These are phyloP conservation scores for Sander lucioperca DNA, from an alignment of 2,113 vertebrate species.

Conservation along the genomic window DNA sequence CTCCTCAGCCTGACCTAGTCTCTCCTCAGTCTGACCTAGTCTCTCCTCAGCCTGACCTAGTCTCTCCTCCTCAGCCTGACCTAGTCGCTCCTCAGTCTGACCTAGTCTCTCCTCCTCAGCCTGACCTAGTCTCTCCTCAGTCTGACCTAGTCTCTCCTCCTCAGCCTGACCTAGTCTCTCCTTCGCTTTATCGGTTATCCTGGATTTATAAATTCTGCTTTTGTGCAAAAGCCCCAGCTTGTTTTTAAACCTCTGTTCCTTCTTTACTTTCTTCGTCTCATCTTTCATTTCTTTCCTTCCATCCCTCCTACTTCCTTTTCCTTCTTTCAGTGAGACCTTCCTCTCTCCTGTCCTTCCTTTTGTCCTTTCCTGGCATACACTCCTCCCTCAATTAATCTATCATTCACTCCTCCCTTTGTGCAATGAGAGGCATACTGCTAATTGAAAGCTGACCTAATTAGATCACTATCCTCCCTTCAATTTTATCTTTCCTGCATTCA, in stretches of 20 bases:
- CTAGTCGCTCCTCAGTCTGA: too few species aligned
- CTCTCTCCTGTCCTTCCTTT: background rate
- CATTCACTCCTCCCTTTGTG: background rate
- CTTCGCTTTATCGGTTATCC: too few species aligned
- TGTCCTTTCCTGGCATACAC: background rate
- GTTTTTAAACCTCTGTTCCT: background rate
- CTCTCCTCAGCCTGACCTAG: too few species aligned
- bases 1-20: too few species aligned
- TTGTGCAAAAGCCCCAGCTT: too few species aligned
- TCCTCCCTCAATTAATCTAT: background rate
- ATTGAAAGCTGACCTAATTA: slow-evolving; percentile 15
- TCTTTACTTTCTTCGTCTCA: background rate
- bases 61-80: too few species aligned
- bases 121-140: too few species aligned
- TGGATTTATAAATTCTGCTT: too few species aligned
- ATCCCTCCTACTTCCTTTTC: background rate
- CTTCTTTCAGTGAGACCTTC: background rate
- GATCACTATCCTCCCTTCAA: background rate
- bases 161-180: too few species aligned
- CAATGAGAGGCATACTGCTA: background rate
- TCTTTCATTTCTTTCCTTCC: background rate
- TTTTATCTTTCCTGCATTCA: background rate
- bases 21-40: too few species aligned
- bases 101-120: too few species aligned
- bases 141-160: too few species aligned